These are phyloP conservation scores for Panzeria rudis DNA, from an alignment of 2,888 invertebrate species.

Conservation along the genomic window DNA sequence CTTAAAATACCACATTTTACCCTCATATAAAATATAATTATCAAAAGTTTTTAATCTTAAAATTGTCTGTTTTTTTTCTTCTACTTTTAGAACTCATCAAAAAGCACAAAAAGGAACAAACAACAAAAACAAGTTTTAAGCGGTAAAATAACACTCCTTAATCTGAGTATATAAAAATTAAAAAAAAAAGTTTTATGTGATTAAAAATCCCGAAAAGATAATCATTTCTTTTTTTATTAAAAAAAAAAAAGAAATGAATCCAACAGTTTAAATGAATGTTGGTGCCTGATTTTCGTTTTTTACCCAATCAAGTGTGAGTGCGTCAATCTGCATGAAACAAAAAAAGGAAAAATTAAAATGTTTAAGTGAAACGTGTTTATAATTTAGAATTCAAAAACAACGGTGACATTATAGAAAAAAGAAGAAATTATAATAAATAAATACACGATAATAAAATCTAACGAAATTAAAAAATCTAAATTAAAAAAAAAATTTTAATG, in stretches of 20 bases:
- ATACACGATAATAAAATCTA: slow-evolving; percentile 22
- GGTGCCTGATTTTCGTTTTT: background rate
- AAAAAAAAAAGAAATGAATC: slow-evolving; percentile 10
- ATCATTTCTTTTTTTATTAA: slow-evolving; percentile 1
- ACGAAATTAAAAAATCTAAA: background rate
- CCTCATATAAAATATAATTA: slow-evolving; percentile 43
- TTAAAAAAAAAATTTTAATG: slow-evolving; percentile 24
- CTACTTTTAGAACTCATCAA: slow-evolving; percentile 28
- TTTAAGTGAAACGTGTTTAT: slow-evolving; percentile 63
- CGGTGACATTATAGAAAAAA: slow-evolving; percentile 28
- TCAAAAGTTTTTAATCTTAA: slow-evolving; percentile 63
- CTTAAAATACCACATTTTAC: background rate
- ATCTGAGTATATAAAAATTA: slow-evolving; percentile 14
- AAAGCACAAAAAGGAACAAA: background rate
- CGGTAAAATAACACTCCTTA: slow-evolving; percentile 56
- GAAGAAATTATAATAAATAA: slow-evolving; percentile 13
- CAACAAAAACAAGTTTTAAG: slow-evolving; percentile 26
- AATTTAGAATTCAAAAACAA: slow-evolving; percentile 53
- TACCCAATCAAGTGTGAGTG: background rate
- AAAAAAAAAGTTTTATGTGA: slow-evolving; percentile 1
- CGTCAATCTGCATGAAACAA: slow-evolving; percentile 36
- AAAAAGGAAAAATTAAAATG: background rate
- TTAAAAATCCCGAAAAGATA: slow-evolving; percentile 17
- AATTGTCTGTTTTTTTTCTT: slow-evolving; percentile 27
- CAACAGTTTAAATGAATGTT: slow-evolving; percentile 3